These are phyloP conservation scores for Marronus borbonicus DNA, from an alignment of 2,888 invertebrate genomes.

Conservation along the genomic window DNA sequence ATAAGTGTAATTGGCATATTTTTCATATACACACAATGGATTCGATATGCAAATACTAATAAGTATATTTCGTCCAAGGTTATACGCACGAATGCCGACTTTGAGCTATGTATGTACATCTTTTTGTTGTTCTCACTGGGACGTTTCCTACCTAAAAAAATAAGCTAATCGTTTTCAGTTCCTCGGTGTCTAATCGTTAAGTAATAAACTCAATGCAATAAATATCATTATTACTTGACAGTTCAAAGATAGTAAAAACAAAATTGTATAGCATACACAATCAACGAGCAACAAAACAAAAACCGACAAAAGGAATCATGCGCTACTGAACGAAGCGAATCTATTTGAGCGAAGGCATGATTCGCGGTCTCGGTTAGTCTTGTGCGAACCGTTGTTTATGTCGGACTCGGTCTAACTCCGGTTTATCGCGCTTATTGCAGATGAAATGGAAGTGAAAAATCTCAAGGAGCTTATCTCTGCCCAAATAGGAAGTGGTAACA, in stretches of 20 bases:
- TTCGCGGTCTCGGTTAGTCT: neutral
- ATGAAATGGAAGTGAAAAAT: conserved; percentile 45
- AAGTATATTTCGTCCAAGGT: neutral
- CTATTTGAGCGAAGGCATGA: neutral
- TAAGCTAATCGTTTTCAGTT: conserved; percentile 1
- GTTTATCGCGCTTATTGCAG: neutral
- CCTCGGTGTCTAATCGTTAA: neutral
- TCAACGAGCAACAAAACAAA: neutral
- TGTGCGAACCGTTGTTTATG: neutral
- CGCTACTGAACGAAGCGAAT: neutral
- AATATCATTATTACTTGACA: neutral
- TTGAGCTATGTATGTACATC: too few species aligned
- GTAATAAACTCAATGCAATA: neutral
- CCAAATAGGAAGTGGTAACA: conserved; percentile 27
- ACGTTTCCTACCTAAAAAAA: neutral
- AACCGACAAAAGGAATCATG: neutral
- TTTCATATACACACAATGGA: neutral
- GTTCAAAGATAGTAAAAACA: conserved; percentile 3
- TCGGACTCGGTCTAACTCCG: neutral
- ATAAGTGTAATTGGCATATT: too few species aligned
- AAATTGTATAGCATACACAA: neutral
- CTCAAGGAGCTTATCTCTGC: conserved; percentile 38
- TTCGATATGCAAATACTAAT: neutral
- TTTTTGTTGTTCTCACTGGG: neutral
- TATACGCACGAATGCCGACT: neutral